These are phyloP conservation scores for Pocillopora grandis DNA, from an alignment of 92 coral and sea anemone genomes.

Conservation along the genomic window DNA sequence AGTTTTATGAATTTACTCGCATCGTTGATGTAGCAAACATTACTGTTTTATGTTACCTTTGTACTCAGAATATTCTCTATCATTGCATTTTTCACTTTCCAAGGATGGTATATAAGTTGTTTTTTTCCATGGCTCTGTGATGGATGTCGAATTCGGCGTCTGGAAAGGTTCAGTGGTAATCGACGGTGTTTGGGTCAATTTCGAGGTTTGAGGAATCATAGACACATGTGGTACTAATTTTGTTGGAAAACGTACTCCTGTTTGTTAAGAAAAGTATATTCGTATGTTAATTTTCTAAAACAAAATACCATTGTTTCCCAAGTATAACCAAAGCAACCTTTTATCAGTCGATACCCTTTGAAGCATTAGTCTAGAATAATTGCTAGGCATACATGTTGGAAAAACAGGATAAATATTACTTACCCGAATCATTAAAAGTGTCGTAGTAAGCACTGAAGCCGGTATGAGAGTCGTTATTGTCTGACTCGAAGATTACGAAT, in stretches of 20 bases:
- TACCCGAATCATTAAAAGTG: neutral
- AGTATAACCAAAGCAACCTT: too few relatives aligned
- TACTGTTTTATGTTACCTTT: neutral
- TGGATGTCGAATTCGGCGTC: neutral
- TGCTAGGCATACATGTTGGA: too few relatives aligned
- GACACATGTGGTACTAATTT: neutral
- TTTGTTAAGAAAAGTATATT: too few relatives aligned
- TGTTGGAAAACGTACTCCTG: neutral
- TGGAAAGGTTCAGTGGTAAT: neutral
- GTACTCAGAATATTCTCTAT: neutral
- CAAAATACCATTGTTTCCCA: too few relatives aligned
- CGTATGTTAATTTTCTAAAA: too few relatives aligned
- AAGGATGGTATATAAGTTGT: neutral
- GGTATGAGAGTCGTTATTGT: neutral
- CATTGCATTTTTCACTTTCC: neutral
- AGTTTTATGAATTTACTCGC: neutral
- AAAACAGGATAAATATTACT: neutral
- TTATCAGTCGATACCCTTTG: too few relatives aligned
- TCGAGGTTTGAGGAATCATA: neutral
- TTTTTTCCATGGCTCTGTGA: neutral
- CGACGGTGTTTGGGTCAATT: neutral
- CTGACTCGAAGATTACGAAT: constrained; percentile 4
- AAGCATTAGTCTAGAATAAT: too few relatives aligned
- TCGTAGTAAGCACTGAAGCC: constrained; percentile 22
- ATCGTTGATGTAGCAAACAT: neutral